These are phyloP conservation scores for Poeciliopsis infans DNA, from an alignment of 2,797 vertebrate genomes.

Conservation along the genomic window DNA sequence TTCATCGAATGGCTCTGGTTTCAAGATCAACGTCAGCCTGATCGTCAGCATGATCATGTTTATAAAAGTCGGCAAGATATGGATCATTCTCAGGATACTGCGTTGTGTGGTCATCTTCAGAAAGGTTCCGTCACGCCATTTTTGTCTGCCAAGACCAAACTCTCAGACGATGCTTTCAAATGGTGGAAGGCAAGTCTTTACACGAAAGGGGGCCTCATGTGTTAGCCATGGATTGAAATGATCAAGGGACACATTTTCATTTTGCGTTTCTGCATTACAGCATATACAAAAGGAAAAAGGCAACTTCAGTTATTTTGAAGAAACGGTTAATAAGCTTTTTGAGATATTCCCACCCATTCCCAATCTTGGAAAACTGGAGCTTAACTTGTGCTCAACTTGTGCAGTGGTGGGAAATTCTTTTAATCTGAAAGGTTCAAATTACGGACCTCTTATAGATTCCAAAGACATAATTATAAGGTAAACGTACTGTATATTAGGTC, in stretches of 20 bases:
- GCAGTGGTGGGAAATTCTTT: conserved; percentile 64
- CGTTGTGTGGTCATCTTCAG: background rate
- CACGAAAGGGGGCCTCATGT: no score
- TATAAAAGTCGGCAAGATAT: no score
- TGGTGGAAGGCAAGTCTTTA: conserved; percentile 48
- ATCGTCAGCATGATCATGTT: no score
- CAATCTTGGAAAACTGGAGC: background rate
- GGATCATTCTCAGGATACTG: background rate
- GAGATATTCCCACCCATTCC: conserved; percentile 9
- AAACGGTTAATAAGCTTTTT: conserved; percentile 13
- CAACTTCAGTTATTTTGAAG: background rate
- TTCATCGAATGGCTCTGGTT: background rate
- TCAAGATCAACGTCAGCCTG: accelerated
- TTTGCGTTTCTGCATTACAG: background rate
- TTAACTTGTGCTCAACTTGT: conserved; percentile 35
- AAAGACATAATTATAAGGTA: conserved; percentile 55
- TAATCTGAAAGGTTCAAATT: conserved; percentile 45
- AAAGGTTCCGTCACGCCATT: conserved; percentile 17
- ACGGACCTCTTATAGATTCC: conserved; percentile 49
- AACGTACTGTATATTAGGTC: background rate
- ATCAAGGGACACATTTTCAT: no score
- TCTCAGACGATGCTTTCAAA: conserved; percentile 13
- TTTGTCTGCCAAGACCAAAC: background rate
- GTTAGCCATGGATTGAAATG: no score
- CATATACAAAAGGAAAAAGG: background rate